Percentiles rank a stretch among this genome's conserved stretches.
Conservation (phyloP, 2,113 vertebrate species). For the Ammodytes dubius region DNA sequence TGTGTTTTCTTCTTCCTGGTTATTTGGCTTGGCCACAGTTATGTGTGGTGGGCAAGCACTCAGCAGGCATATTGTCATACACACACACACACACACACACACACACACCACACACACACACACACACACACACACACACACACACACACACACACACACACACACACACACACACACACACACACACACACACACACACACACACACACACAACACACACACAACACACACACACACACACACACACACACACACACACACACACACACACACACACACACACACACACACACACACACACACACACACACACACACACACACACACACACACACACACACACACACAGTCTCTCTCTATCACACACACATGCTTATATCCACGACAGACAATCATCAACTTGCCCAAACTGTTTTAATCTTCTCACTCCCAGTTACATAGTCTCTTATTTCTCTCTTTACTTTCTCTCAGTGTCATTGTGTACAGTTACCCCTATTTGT, state of each 20-base stretch:
- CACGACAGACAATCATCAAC: neutral
- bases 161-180: neutral
- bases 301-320: conserved; percentile 14
- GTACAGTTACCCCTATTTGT: neutral
- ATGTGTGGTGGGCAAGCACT: conserved; percentile 72
- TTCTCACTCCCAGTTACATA: neutral
- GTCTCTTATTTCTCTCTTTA: neutral
- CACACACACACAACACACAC: no score
- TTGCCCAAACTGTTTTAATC: conserved; percentile 6
- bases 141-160: neutral
- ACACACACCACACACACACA: conserved; percentile 23
- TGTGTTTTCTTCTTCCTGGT: conserved; percentile 70
- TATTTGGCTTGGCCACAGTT: conserved; percentile 71
- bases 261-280: conserved; percentile 26
- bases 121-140: conserved; percentile 4
- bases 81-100: conserved; percentile 8
- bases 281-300: conserved; percentile 28
- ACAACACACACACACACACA: conserved; percentile 11
- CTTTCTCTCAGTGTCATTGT: neutral
- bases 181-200: no score
- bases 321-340: conserved; percentile 19
- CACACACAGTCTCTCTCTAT: neutral
- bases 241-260: neutral
- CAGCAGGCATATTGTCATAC: conserved; percentile 69
- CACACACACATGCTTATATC: neutral